Evolutionary conservation across 2,888 invertebrate species (phyloP).

Genomic region (Apoderus coryli): DNA sequence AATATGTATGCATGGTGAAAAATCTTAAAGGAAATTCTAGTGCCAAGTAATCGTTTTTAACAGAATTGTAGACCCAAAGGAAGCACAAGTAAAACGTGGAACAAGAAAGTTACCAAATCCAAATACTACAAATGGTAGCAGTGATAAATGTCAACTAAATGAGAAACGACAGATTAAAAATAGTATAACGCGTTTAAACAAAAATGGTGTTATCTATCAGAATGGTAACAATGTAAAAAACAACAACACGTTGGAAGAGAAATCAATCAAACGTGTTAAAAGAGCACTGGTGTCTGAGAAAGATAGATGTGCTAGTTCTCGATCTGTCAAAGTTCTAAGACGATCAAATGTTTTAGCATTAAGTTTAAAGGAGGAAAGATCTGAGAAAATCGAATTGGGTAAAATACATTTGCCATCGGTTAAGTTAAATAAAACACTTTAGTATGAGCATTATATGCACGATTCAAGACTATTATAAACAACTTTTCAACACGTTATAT

Average conservation of each 20-base stretch:
- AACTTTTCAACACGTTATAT: no score
- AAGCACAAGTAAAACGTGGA: no score
- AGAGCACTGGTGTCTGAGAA: slow-evolving; percentile 27
- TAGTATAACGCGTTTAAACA: slow-evolving; percentile 11
- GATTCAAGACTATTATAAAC: no score
- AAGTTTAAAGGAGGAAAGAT: slow-evolving; percentile 17
- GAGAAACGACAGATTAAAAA: slow-evolving; percentile 21
- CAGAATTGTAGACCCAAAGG: no score
- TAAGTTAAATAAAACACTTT: slow-evolving; percentile 23
- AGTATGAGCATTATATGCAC: no score
- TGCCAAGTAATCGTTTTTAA: no score
- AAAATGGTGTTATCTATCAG: slow-evolving; percentile 12
- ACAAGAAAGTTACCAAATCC: not conserved
- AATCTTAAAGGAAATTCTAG: no score
- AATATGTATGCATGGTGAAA: no score
- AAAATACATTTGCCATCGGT: slow-evolving; percentile 22
- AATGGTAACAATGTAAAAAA: slow-evolving; percentile 15
- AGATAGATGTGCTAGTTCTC: slow-evolving; percentile 25
- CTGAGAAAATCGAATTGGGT: slow-evolving; percentile 17
- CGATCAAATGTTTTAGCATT: slow-evolving; percentile 21
- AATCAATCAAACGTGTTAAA: slow-evolving; percentile 26
- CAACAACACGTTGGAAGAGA: slow-evolving; percentile 18
- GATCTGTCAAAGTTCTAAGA: slow-evolving; percentile 29
- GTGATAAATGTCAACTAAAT: no score
- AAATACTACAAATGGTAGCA: slow-evolving; percentile 4